Base-by-base conservation (phyloP, 2,797 vertebrate genomes). In the Anniella stebbinsi region DNA sequence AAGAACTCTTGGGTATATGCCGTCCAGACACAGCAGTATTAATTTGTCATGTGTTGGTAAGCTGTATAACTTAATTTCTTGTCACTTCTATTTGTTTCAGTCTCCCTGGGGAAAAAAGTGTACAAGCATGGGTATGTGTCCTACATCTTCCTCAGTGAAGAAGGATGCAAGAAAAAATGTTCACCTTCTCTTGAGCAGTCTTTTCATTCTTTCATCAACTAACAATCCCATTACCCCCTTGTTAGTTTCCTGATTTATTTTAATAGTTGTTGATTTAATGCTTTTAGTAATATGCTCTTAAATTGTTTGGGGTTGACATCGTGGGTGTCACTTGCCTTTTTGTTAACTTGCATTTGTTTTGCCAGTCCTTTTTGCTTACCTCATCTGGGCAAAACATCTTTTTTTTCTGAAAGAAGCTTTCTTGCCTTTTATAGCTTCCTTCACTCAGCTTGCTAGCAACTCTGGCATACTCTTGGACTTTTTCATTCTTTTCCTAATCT, bases 1-100 rank as follows among this genome's bases (percentile, higher is more conserved):
- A 60, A n/a, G 33, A 80, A 41, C 38, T 57, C 36, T 75, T 86
- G 38, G 60, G 18, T 63, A 2, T 4, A 77, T 63, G 41, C 4
- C 48, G 33, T 57, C 60, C 73, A 48, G 30, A 48, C 21, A 23
- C 60, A 33, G 33, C 57, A 45, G 2, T 41, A 48, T 76, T 51
- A 76, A 23, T 75, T 77, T 87, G 66, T 87, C 60, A 87, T 77
- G 77, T 87, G 28, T 45, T 38, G 38, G 25, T 45, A 66, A 87
- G 12, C 17, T 3, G 25, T 75, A 86, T 57, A 30, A 33, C 28
- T 77, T 77, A 77, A 87, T 45, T 60, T 76, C 70, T 77, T 77
- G 60, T 45, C 72, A 86, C 11, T 28, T 63, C 75, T 87, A 45
- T 83, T 82, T 66, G 54, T 76, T 87, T 87, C 72, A 45, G 70